A percentile compares a stretch with the other conserved stretches of the same genome.
phyloP scores from a whole-genome alignment of 64 coral and sea anemone genomes.

The Montipora efflorescens region DNA sequence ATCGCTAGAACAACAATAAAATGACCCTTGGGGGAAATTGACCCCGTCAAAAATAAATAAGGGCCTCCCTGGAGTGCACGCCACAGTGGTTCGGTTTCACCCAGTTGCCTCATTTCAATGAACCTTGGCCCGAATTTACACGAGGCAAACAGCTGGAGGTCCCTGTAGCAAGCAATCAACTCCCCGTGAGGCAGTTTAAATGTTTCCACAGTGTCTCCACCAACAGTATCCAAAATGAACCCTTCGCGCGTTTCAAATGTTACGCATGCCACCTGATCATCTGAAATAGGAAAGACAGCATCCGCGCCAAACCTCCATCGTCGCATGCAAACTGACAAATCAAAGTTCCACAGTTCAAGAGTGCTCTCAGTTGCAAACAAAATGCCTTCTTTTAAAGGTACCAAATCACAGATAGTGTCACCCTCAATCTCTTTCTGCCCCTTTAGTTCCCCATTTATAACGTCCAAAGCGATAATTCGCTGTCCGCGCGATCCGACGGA shows the following conservation, averaged over 20 bases:
- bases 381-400: neutral
- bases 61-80: too few species aligned
- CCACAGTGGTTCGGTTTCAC: too few species aligned
- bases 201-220: too few species aligned
- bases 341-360: neutral
- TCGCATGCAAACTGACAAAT: neutral
- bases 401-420: too few species aligned
- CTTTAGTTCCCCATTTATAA: neutral
- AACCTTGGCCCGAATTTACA: too few species aligned
- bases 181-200: neutral
- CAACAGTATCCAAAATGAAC: neutral
- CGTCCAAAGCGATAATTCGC: neutral
- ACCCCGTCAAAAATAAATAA: too few species aligned
- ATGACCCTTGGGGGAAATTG: neutral
- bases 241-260: neutral
- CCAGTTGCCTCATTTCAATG: too few species aligned
- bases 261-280: neutral
- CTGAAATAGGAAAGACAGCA: neutral
- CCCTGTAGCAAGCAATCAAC: neutral
- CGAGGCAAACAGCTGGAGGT: neutral
- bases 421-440: neutral
- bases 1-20: neutral
- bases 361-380: neutral
- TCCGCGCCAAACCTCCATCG: neutral
- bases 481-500: too few species aligned